A percentile compares a stretch with the other conserved stretches of the same genome.
Conservation (phyloP, 2,888 invertebrate genomes). For the Diabrotica balteata region DNA sequence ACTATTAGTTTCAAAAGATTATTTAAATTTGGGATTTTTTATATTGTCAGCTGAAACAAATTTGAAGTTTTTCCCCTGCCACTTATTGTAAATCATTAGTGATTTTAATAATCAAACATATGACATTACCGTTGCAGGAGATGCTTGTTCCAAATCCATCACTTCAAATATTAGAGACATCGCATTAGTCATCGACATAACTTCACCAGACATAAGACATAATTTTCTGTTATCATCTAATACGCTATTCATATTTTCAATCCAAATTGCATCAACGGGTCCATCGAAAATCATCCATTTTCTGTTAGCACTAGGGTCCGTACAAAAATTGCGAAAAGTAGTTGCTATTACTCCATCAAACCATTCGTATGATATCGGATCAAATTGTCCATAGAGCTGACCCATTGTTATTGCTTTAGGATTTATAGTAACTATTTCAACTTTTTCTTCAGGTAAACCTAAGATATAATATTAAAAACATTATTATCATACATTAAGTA, state of each 20-base stretch:
- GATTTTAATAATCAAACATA: too few species aligned
- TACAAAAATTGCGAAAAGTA: conserved; percentile 79
- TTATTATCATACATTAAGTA: too few species aligned
- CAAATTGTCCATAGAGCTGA: conserved; percentile 90
- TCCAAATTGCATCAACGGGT: conserved; percentile 89
- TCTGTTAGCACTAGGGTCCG: conserved; percentile 74
- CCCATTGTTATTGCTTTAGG: conserved; percentile 94
- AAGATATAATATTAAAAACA: too few species aligned
- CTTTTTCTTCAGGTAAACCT: conserved; percentile 59
- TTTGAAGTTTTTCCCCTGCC: too few species aligned
- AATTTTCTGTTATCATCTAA: conserved; percentile 88
- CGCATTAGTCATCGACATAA: conserved; percentile 79
- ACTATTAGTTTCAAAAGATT: too few species aligned
- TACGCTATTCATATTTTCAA: conserved; percentile 90
- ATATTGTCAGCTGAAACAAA: too few species aligned
- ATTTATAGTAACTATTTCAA: conserved; percentile 82
- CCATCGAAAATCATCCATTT: conserved; percentile 96
- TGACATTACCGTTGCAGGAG: conserved; percentile 77
- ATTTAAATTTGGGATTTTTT: too few species aligned
- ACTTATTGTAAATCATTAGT: too few species aligned
- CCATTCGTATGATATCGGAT: conserved; percentile 89
- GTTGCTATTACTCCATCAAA: conserved; percentile 85
- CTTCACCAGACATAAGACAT: conserved; percentile 86
- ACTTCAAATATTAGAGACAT: conserved; percentile 92
- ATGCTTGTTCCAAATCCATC: conserved; percentile 83